Percentiles rank a stretch among this genome's conserved stretches.
phyloP scores from a whole-genome alignment of 1,140 invertebrate genomes.

The Sycophila sp. region DNA sequence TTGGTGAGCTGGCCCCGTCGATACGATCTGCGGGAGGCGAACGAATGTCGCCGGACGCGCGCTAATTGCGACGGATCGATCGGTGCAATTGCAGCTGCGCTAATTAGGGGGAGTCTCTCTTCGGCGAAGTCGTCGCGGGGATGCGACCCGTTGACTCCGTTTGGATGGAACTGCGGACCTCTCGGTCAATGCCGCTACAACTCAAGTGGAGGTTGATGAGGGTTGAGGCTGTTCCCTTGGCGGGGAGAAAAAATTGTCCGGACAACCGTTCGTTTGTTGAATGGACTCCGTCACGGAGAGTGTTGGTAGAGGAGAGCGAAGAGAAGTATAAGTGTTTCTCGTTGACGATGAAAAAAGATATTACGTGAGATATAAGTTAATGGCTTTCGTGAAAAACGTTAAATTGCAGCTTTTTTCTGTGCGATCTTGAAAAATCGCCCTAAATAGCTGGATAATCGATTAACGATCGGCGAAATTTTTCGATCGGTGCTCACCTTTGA shows the following conservation, averaged over 20 bases:
- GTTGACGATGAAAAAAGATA: too few relatives aligned
- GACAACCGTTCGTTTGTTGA: too few relatives aligned
- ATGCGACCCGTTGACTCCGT: background rate
- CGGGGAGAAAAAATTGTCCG: too few relatives aligned
- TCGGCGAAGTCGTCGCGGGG: background rate
- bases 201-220: too few relatives aligned
- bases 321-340: too few relatives aligned
- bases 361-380: too few relatives aligned
- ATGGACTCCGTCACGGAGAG: too few relatives aligned
- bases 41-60: slow-evolving; percentile 4
- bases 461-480: background rate
- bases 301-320: too few relatives aligned
- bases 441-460: slow-evolving; percentile 9
- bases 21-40: background rate
- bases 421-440: background rate
- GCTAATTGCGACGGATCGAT: slow-evolving; percentile 27
- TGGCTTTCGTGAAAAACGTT: background rate
- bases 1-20: too few relatives aligned
- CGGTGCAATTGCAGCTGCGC: background rate
- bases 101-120: background rate
- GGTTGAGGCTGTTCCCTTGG: too few relatives aligned
- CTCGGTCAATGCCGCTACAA: too few relatives aligned
- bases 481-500: background rate
- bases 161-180: too few relatives aligned
- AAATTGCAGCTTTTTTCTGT: background rate